phyloP scores from a whole-genome alignment of 2,888 invertebrate species.

The Acanthopleura granulata region DNA sequence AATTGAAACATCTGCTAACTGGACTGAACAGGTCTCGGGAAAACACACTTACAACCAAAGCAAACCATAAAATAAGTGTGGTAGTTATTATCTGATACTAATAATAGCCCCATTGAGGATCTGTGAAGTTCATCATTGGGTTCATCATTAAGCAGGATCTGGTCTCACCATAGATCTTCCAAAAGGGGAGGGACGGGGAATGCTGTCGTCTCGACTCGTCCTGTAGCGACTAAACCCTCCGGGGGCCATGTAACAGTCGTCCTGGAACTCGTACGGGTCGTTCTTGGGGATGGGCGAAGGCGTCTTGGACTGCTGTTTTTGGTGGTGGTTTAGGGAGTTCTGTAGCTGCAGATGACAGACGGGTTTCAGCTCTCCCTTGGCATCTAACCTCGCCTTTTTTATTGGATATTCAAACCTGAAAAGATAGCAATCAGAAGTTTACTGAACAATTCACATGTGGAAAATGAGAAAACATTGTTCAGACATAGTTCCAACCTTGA shows the following conservation, averaged over 20 bases:
- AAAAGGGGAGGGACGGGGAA: constrained; percentile 48
- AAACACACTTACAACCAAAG: no score
- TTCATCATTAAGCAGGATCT: no score
- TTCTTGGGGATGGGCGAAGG: constrained; percentile 71
- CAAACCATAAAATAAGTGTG: no score
- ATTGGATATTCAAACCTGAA: constrained; percentile 88
- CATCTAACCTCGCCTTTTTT: constrained; percentile 76
- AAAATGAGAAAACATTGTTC: no score
- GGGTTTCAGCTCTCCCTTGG: constrained; percentile 16
- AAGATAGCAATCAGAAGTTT: no score
- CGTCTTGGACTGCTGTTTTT: constrained; percentile 33
- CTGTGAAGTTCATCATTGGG: no score
- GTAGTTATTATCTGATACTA: no score
- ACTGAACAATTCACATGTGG: no score
- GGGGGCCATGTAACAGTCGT: constrained; percentile 71
- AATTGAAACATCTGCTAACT: no score
- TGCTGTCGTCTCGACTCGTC: constrained; percentile 56
- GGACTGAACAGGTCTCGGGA: no score
- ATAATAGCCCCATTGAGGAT: no score
- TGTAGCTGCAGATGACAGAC: constrained; percentile 15
- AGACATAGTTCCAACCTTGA: no score
- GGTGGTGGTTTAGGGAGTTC: background rate
- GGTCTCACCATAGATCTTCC: constrained; percentile 21
- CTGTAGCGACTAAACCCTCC: constrained; percentile 38
- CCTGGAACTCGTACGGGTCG: constrained; percentile 83